These are phyloP conservation scores for Scatophagus argus DNA, from an alignment of 2,113 vertebrate species.

Conservation along the genomic window DNA sequence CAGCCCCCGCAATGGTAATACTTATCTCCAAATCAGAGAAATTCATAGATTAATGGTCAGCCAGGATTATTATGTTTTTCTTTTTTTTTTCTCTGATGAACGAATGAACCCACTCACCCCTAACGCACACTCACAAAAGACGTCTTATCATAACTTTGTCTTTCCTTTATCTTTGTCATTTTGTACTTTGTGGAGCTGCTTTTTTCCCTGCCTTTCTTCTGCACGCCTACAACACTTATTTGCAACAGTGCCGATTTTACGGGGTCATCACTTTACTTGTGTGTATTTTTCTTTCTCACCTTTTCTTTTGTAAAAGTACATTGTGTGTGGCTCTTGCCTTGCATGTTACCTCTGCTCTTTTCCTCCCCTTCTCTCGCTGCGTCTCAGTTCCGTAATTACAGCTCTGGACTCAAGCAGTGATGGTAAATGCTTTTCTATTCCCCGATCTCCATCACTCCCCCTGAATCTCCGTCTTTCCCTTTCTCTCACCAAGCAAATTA, in stretches of 20 bases:
- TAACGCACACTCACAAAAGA: constrained; percentile 22
- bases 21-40: neutral
- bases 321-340: constrained; percentile 58
- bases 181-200: constrained; percentile 13
- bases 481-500: constrained; percentile 84
- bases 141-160: constrained; percentile 20
- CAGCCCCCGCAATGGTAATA: neutral
- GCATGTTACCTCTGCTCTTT: constrained; percentile 58
- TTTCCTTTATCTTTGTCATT: constrained; percentile 25
- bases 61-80: neutral
- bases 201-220: constrained; percentile 9
- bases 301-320: constrained; percentile 68
- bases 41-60: constrained; percentile 14
- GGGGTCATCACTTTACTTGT: constrained; percentile 57
- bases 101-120: constrained; percentile 26
- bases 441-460: constrained; percentile 71
- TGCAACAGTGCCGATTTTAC: constrained; percentile 51
- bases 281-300: constrained; percentile 58
- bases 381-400: constrained; percentile 84
- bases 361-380: constrained; percentile 64
- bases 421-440: constrained; percentile 85
- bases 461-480: constrained; percentile 70
- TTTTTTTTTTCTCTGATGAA: neutral
- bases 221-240: constrained; percentile 37
- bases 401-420: constrained; percentile 86